Conservation (phyloP, 2,888 invertebrate genomes). For the Limenitis camilla region DNA sequence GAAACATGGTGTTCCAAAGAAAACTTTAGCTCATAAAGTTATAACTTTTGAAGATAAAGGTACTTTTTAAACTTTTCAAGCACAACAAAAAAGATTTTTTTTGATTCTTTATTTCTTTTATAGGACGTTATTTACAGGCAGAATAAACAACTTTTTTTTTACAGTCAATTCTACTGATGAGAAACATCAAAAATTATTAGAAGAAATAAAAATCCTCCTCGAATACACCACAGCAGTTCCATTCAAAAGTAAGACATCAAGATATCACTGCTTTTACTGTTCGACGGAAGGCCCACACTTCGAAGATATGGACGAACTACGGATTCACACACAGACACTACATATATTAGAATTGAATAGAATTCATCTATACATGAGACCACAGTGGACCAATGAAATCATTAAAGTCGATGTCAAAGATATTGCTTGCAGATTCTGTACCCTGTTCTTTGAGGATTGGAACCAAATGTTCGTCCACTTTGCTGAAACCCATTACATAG, state of each 20-base stretch:
- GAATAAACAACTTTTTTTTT: too few relatives aligned
- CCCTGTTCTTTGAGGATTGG: constrained; percentile 34
- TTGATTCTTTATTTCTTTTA: too few relatives aligned
- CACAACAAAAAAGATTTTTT: too few relatives aligned
- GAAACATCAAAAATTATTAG: constrained; percentile 30
- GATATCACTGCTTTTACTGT: constrained; percentile 48
- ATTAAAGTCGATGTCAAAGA: constrained; percentile 45
- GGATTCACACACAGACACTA: constrained; percentile 34
- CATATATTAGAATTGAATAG: constrained; percentile 33
- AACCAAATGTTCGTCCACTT: constrained; percentile 46
- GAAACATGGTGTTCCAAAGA: constrained; percentile 38
- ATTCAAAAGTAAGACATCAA: constrained; percentile 36
- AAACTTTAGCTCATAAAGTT: constrained; percentile 33
- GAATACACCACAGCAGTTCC: constrained; percentile 48
- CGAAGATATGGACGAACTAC: constrained; percentile 37
- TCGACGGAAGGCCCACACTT: constrained; percentile 31
- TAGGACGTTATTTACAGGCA: too few relatives aligned
- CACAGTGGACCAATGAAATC: constrained; percentile 43
- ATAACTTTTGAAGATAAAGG: constrained; percentile 1
- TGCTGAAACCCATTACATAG: constrained; percentile 31
- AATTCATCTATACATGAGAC: constrained; percentile 43
- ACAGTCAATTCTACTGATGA: constrained; percentile 16
- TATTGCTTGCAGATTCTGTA: constrained; percentile 40
- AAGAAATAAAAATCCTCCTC: constrained; percentile 42
- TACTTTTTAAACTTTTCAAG: too few relatives aligned